Percentiles rank a stretch among this genome's conserved stretches.
Evolutionary conservation across 2,888 invertebrate genomes (phyloP).

Genomic region (Rotaria sp.): DNA sequence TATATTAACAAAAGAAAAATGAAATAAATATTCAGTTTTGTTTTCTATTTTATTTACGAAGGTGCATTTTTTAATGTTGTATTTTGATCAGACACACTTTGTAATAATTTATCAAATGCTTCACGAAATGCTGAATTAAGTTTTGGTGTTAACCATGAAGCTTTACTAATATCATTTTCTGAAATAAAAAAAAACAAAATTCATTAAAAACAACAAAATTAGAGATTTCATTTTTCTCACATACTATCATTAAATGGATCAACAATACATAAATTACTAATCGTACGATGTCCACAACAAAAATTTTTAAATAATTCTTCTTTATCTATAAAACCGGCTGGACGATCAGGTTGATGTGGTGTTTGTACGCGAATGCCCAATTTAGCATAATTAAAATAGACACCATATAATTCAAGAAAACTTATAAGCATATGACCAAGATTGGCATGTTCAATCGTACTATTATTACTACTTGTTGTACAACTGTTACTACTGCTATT

Average conservation of each 20-base stretch:
- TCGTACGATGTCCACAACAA: conserved; percentile 76
- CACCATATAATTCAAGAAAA: conserved; percentile 92
- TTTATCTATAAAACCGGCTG: conserved; percentile 85
- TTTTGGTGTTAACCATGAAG: conserved; percentile 11
- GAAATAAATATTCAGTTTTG: too few species aligned
- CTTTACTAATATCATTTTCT: conserved; percentile 27
- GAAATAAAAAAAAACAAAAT: not conserved
- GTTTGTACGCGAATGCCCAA: conserved; percentile 86
- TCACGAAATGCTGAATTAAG: conserved; percentile 11
- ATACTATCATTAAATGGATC: conserved; percentile 78
- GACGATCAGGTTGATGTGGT: conserved; percentile 52
- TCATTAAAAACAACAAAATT: not conserved
- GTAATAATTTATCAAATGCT: conserved; percentile 21
- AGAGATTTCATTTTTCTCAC: not conserved
- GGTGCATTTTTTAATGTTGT: not conserved
- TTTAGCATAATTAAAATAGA: conserved; percentile 82
- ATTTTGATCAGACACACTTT: conserved; percentile 1
- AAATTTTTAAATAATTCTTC: conserved; percentile 80
- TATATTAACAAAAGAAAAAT: too few species aligned
- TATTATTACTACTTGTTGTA: not conserved
- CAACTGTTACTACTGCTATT: not conserved
- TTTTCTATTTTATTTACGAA: not conserved
- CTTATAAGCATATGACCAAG: conserved; percentile 87
- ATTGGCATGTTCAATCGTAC: conserved; percentile 59
- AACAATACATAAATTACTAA: conserved; percentile 88